Base-by-base conservation (phyloP, 2,797 vertebrate species). In the Staurois parvus region DNA sequence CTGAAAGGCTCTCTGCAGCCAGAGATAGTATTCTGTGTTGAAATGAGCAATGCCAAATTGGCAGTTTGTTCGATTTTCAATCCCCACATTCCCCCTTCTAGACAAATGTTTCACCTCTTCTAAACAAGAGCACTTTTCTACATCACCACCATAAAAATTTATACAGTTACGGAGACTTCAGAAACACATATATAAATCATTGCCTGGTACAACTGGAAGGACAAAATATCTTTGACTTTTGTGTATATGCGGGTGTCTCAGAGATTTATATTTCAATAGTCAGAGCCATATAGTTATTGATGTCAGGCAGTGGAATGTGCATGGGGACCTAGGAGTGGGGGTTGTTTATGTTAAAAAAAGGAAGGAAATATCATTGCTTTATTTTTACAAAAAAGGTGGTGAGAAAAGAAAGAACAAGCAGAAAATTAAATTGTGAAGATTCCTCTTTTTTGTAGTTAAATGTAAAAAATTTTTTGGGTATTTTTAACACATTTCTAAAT, bases 251-350 rank as follows among this genome's bases (percentile, higher is more conserved):
- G 37, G n/a, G 37, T 72, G 37, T 72, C 9, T 37, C 15, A 30
- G 11, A 85, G 86, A 78, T 4, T 15, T 83, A 79, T 89, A 87
- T 77, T 88, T 89, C 89, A 86, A 87, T 24, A 24, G 24, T 7
- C 5, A 85, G n/a, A 81, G 24, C 40, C 45, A 28, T 72, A 37
- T 59, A 26, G n/a, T 21, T 72, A 56, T 72, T 70, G 8, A 81
- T 72, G 48, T 56, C 24, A 17, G 48, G 24, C 30, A 37, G 3
- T 12, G 24, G 64, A 90, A 42, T 72, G 32, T 72, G 70, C 3
- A 15, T 21, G 70, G 34, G 69, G 32, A 15, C 19, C 56, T 64
- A n/a, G 59, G 59, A 64, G 9, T 64, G n/a, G 21, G 48, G 34
- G 19, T 3, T 37, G 69, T 72, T 37, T 40, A 72, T 64, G 59